Evolutionary conservation across 1,140 invertebrate species (phyloP), one percentile per base, ranked within the genome.

Genomic region (Stenopsyche tienmushanensis): DNA sequence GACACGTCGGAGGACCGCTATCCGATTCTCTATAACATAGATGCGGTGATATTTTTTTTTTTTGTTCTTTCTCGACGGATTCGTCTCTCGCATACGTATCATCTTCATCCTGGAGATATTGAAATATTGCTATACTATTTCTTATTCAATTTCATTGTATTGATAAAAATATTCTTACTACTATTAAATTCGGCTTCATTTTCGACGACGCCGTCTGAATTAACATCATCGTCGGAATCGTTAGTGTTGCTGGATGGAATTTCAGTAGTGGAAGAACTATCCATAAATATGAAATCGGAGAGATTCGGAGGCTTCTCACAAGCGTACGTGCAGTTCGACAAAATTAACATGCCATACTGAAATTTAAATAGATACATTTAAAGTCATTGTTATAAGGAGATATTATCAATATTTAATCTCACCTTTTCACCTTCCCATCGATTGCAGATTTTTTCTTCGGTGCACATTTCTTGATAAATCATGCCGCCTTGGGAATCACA

Each of bases 391-490:
- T n/a, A n/a, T n/a, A n/a, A n/a, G n/a, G n/a, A n/a, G n/a, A n/a
- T n/a, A n/a, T n/a, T n/a, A n/a, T n/a, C n/a, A n/a, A n/a, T 15
- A 21, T 8, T n/a, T 39, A 13, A 59, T 45, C 62, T n/a, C 64
- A 82, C 81, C 75, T 83, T 85, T 45, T 83, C 82, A 2, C 83
- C 80, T 13, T 78, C 73, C 87, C 87, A 90, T 24, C 81, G 76
- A 65, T 85, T 83, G 72, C 88, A 90, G 2, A 77, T 80, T 69
- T 81, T 80, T 52, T 84, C 83, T 41, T 82, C 80, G 7, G 80
- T 78, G 72, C 88, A 90, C 20, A 84, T 81, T 71, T 90, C 85
- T 75, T 90, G 88, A 71, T 86, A 82, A 10, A 91, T 80, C 34
- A 83, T 81, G 1, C 86, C 88, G 1, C 86, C 86, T 13, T 81